Percentiles rank a stretch among this genome's conserved stretches.
Evolutionary conservation across 2,888 invertebrate genomes (phyloP).

Genomic region (Epinotia ramella): DNA sequence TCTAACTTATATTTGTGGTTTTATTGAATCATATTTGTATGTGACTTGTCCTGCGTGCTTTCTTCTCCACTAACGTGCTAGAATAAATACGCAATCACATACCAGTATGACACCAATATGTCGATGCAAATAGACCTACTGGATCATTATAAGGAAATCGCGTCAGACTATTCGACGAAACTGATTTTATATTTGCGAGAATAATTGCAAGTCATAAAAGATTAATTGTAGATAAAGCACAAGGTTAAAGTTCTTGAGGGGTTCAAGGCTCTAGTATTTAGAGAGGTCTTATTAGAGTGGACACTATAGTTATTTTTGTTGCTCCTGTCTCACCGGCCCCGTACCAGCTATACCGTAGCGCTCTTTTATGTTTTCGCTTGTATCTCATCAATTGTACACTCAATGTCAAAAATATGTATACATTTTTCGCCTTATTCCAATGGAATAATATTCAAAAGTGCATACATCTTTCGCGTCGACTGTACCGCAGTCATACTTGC

Average conservation of each 20-base stretch:
- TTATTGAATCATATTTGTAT: background rate
- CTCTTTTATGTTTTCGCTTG: constrained; percentile 55
- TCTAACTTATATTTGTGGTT: background rate
- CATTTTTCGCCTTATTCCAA: no score
- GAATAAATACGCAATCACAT: no score
- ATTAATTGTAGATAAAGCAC: constrained; percentile 14
- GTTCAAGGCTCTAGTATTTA: constrained; percentile 42
- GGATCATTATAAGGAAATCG: background rate
- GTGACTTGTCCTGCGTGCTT: background rate
- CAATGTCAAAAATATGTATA: no score
- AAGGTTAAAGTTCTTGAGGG: constrained; percentile 17
- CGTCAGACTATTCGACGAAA: background rate
- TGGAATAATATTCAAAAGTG: no score
- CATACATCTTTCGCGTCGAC: background rate
- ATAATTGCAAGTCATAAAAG: constrained; percentile 29
- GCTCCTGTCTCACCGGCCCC: constrained; percentile 82
- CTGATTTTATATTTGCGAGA: background rate
- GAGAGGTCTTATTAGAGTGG: constrained; percentile 65
- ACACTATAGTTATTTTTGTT: constrained; percentile 67
- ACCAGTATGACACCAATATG: background rate
- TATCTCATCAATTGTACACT: constrained; percentile 24
- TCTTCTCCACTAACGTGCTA: no score
- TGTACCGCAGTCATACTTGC: constrained; percentile 23
- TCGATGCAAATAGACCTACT: background rate
- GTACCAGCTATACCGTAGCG: constrained; percentile 56